Evolutionary conservation across 2,113 vertebrate genomes (phyloP).

Genomic region (Tauraco erythrolophus): DNA sequence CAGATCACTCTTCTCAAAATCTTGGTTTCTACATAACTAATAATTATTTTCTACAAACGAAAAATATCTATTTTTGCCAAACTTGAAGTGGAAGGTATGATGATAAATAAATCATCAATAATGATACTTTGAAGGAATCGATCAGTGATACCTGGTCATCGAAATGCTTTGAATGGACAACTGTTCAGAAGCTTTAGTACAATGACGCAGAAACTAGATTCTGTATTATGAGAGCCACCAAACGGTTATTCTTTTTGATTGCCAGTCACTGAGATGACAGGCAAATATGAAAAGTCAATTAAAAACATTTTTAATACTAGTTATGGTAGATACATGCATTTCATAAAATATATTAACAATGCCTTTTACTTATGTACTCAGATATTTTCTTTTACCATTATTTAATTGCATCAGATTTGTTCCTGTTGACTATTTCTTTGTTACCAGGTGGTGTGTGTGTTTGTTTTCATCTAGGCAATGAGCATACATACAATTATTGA

Average conservation of each 20-base stretch:
- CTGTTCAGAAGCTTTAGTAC: neutral
- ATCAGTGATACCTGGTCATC: neutral
- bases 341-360: neutral
- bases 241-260: neutral
- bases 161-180: neutral
- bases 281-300: neutral
- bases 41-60: neutral
- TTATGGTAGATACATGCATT: rapidly evolving
- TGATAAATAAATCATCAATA: neutral
- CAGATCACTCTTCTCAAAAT: neutral
- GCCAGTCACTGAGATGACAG: neutral
- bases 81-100: neutral
- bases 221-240: neutral
- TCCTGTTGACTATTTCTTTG: neutral
- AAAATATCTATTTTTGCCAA: neutral
- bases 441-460: neutral
- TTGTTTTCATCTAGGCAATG: neutral
- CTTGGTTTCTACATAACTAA: neutral
- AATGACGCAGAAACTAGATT: neutral
- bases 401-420: neutral
- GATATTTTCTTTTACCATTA: neutral
- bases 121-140: neutral
- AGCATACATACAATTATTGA: neutral
- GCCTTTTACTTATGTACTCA: neutral
- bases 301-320: neutral